These are phyloP conservation scores for Onychostoma macrolepis DNA, from an alignment of 2,113 vertebrate species.

Conservation along the genomic window DNA sequence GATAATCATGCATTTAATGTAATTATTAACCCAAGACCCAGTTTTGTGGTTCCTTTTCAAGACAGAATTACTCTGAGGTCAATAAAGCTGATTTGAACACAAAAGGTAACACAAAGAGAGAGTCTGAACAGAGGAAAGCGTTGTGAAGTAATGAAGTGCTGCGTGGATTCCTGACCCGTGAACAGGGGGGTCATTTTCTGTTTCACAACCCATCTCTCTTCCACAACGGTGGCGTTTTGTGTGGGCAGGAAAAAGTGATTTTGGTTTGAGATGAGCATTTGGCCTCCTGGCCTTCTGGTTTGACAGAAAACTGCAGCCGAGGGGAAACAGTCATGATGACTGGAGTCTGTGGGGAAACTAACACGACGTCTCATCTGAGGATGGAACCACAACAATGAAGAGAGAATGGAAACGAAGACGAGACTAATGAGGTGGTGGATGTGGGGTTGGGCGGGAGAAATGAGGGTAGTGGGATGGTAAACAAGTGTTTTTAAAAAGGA, in stretches of 20 bases:
- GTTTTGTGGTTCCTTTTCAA: background rate
- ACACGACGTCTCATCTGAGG: slow-evolving; percentile 1
- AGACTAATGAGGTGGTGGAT: background rate
- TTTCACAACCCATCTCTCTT: background rate
- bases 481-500: slow-evolving; percentile 18
- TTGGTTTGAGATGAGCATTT: slow-evolving; percentile 44
- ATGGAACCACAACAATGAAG: slow-evolving; percentile 23
- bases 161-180: background rate
- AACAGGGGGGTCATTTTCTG: slow-evolving; percentile 5
- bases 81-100: background rate
- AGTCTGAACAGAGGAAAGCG: background rate
- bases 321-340: slow-evolving; percentile 32
- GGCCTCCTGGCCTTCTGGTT: slow-evolving; percentile 21
- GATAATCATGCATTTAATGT: background rate
- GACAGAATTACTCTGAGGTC: background rate
- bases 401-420: slow-evolving; percentile 2
- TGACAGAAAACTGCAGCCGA: slow-evolving; percentile 25
- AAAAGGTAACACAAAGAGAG: background rate
- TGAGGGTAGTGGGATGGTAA: background rate
- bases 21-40: slow-evolving; percentile 7
- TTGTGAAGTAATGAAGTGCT: background rate
- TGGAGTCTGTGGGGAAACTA: slow-evolving; percentile 14
- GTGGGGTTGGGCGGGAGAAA: background rate
- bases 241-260: slow-evolving; percentile 1
- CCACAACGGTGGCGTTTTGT: background rate